Evolutionary conservation across 1,140 invertebrate genomes (phyloP), one percentile per base, ranked within the genome.

Genomic region (Danaus plexippus): DNA sequence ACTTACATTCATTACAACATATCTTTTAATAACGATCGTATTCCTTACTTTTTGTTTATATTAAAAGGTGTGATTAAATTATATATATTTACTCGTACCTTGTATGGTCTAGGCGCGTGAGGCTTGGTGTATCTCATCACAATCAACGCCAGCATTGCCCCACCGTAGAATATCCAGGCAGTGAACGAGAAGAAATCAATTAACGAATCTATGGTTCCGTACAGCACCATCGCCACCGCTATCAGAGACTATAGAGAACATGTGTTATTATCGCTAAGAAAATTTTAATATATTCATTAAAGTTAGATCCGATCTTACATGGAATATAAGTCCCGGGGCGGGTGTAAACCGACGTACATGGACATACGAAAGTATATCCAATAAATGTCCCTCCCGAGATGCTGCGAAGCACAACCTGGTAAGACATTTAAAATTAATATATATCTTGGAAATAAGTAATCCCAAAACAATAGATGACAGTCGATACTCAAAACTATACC

Each of bases 101-200:
- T 95, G 76, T 96, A 96, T 22, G 95, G 95, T 83, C 95, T 88
- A 40, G 94, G 94, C 85, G 94, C 92, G 83, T 97, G 93, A 53
- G 95, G 95, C 86, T 94, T 94, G 53, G 94, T 97, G 71, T 90
- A 92, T 73, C 96, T 88, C 92, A 98, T 94, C 10, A 97, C 93
- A 65, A 98, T 91, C 9, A 98, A 85, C 5, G 95, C 94, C 43
- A 96, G 71, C 93, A 97, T 97, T 5, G 95, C 91, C 58, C 95
- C 92, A 15, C 95, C 96, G 80, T 97, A 98, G 88, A 97, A 97
- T 72, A 97, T 95, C 96, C 96, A 98, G 2, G 95, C 95, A 43
- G 95, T 95, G 81, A 98, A 97, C 72, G 95, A 96, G 89, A 98
- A 97, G 89, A 98, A 97, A 77, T 97, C 95, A 71, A 98, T 97